These are phyloP conservation scores for Dastarcus helophoroides DNA, from an alignment of 2,888 invertebrate species.

Conservation along the genomic window DNA sequence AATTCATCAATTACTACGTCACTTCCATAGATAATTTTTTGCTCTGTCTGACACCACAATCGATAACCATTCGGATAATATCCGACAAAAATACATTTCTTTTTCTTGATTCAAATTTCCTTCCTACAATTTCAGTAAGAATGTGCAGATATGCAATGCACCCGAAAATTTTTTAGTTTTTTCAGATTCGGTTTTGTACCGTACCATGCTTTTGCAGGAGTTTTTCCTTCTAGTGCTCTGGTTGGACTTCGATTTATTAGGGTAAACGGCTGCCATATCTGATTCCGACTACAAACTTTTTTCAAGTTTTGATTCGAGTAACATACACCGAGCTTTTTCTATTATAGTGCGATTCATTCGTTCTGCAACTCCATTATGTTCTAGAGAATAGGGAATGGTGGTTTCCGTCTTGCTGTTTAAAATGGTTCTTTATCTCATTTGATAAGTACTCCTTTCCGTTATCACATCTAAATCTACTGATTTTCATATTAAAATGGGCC, in stretches of 20 bases:
- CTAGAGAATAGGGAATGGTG: no score
- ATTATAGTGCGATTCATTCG: no score
- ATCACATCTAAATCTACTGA: no score
- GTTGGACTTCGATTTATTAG: slow-evolving; percentile 28
- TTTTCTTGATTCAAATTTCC: slow-evolving; percentile 10
- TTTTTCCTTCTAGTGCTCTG: slow-evolving; percentile 22
- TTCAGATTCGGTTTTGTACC: slow-evolving; percentile 23
- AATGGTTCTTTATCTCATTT: no score
- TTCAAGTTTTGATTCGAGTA: slow-evolving; percentile 20
- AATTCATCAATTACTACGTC: slow-evolving; percentile 19
- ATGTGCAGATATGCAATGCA: slow-evolving; percentile 11
- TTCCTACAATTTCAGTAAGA: slow-evolving; percentile 6
- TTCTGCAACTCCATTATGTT: no score
- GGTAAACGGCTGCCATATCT: slow-evolving; percentile 23
- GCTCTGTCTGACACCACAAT: slow-evolving; percentile 14
- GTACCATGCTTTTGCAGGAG: slow-evolving; percentile 29
- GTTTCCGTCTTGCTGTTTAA: no score
- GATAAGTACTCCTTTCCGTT: no score
- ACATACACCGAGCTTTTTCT: no score
- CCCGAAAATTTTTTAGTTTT: slow-evolving; percentile 24
- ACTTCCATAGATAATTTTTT: slow-evolving; percentile 13
- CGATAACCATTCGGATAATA: slow-evolving; percentile 15
- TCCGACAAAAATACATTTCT: slow-evolving; percentile 9
- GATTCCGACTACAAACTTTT: slow-evolving; percentile 30
- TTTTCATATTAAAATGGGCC: no score